Conservation (phyloP, 2,888 invertebrate species). For the Selenia dentaria region DNA sequence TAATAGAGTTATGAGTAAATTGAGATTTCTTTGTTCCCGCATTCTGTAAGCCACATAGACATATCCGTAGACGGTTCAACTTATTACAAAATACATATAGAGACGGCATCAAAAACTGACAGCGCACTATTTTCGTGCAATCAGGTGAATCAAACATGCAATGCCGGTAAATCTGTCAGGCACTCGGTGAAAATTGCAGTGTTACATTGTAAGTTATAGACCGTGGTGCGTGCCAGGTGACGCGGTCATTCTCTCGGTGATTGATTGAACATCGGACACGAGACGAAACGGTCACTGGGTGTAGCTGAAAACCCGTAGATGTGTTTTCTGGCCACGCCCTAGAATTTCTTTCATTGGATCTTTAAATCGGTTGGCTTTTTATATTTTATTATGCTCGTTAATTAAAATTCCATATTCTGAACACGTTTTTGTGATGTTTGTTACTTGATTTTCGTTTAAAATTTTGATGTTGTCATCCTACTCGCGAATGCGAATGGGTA, state of each 20-base stretch:
- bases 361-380: background rate
- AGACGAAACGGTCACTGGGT: slow-evolving; percentile 37
- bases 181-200: slow-evolving; percentile 10
- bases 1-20: no score
- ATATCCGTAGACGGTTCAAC: no score
- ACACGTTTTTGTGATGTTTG: background rate
- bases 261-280: slow-evolving; percentile 61
- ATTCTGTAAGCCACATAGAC: no score
- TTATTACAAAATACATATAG: no score
- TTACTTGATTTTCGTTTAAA: background rate
- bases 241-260: slow-evolving; percentile 6
- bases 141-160: background rate
- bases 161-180: slow-evolving; percentile 11
- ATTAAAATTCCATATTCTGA: no score
- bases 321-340: slow-evolving; percentile 39
- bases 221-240: slow-evolving; percentile 17
- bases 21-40: no score
- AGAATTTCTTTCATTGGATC: slow-evolving; percentile 26
- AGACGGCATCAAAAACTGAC: background rate
- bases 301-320: slow-evolving; percentile 36
- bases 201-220: slow-evolving; percentile 12
- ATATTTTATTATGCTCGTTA: background rate
- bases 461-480: background rate
- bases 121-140: slow-evolving; percentile 1
- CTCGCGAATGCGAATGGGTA: slow-evolving; percentile 9